Evolutionary conservation across 2,113 vertebrate genomes (phyloP).

Genomic region (Addax nasomaculatus): DNA sequence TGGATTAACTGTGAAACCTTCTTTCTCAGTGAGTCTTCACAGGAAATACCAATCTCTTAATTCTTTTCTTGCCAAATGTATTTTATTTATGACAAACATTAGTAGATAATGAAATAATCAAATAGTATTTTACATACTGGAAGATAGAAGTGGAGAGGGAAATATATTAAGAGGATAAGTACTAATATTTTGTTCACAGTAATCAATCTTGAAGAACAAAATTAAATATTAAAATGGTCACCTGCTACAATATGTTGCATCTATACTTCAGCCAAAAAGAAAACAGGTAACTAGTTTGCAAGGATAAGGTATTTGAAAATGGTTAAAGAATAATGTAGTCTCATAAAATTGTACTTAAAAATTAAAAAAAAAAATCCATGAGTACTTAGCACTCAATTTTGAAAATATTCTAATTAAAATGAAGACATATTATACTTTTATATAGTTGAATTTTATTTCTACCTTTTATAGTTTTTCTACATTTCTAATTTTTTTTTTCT

Average conservation of each 20-base stretch:
- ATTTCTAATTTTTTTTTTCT: neutral
- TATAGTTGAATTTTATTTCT: neutral
- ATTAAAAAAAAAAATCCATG: neutral
- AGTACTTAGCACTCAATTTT: neutral
- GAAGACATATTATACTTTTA: neutral
- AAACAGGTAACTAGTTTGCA: neutral
- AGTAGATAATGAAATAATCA: neutral
- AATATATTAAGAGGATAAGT: neutral
- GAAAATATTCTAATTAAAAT: neutral
- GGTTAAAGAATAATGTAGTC: neutral
- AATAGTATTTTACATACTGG: neutral
- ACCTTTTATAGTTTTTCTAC: neutral
- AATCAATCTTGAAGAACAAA: neutral
- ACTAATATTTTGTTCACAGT: neutral
- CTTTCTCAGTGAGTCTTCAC: neutral
- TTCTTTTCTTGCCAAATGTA: neutral
- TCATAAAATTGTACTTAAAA: neutral
- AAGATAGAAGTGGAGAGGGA: neutral
- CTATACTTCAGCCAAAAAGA: neutral
- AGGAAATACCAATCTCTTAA: neutral
- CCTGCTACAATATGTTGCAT: neutral
- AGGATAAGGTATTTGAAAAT: neutral
- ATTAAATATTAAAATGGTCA: neutral
- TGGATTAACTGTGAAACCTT: neutral
- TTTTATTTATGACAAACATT: neutral